Percentiles rank a stretch among this genome's conserved stretches.
phyloP scores from a whole-genome alignment of 2,797 vertebrate genomes.

The Enteromius thamalakanensis region DNA sequence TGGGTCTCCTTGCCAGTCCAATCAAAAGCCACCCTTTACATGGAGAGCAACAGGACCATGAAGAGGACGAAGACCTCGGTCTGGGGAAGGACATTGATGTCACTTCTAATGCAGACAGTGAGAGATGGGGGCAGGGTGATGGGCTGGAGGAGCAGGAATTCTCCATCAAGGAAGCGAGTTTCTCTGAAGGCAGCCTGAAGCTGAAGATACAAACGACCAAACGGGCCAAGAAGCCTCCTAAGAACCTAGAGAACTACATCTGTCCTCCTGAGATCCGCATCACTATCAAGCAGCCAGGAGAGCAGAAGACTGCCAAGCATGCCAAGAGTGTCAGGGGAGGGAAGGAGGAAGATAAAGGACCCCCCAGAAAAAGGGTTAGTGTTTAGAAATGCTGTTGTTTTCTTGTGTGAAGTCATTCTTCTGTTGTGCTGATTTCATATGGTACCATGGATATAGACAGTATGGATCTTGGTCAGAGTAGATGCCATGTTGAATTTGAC shows the following conservation, averaged over 20 bases:
- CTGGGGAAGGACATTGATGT: slow-evolving; percentile 84
- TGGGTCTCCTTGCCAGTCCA: slow-evolving; percentile 68
- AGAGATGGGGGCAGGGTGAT: slow-evolving; percentile 84
- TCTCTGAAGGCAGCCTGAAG: slow-evolving; percentile 96
- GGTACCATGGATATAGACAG: background rate
- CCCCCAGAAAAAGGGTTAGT: slow-evolving; percentile 93
- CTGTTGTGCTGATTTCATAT: slow-evolving; percentile 1
- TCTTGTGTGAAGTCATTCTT: background rate
- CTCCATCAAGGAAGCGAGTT: slow-evolving; percentile 99
- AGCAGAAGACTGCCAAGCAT: slow-evolving; percentile 84
- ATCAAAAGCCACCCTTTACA: slow-evolving; percentile 82
- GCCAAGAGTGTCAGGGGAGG: slow-evolving; percentile 72
- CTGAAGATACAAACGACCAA: slow-evolving; percentile 99
- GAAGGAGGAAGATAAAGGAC: slow-evolving; percentile 91
- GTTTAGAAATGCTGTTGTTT: background rate
- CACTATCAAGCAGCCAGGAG: slow-evolving; percentile 93
- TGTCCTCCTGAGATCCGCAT: slow-evolving; percentile 98
- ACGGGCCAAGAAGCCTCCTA: slow-evolving; percentile 96
- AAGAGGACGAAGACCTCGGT: slow-evolving; percentile 87
- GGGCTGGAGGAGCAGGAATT: slow-evolving; percentile 93
- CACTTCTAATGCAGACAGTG: slow-evolving; percentile 83
- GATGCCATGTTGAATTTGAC: background rate
- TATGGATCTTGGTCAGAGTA: background rate
- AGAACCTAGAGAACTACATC: slow-evolving; percentile 98
- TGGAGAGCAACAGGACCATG: slow-evolving; percentile 85